Percentiles rank a stretch among this genome's conserved stretches.
Conservation (phyloP, 2,888 invertebrate species). For the Isoperla grammatica region DNA sequence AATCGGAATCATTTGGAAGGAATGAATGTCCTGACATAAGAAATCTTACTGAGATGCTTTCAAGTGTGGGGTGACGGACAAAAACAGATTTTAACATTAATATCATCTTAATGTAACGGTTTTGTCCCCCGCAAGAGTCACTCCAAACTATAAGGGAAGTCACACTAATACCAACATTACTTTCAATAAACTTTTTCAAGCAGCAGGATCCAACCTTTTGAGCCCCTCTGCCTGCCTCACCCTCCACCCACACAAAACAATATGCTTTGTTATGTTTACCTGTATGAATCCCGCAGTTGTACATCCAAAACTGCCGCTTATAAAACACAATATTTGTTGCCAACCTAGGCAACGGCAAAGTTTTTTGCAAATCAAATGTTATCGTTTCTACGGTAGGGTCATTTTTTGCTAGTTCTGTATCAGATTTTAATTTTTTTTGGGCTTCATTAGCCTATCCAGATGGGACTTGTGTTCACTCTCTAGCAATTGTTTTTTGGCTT, state of each 20-base stretch:
- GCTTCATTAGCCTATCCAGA: conserved; percentile 18
- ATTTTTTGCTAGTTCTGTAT: conserved; percentile 19
- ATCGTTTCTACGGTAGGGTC: conserved; percentile 22
- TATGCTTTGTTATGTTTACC: conserved; percentile 29
- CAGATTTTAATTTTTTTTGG: conserved; percentile 22
- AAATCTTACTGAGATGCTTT: background rate
- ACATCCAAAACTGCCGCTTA: conserved; percentile 27
- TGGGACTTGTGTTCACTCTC: conserved; percentile 22
- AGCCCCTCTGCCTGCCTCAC: conserved; percentile 34
- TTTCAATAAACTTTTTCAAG: conserved; percentile 29
- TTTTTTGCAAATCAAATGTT: conserved; percentile 34
- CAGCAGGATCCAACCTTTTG: conserved; percentile 35
- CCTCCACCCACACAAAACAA: conserved; percentile 35
- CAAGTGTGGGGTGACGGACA: background rate
- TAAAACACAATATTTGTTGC: conserved; percentile 34
- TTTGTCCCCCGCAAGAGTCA: conserved; percentile 2
- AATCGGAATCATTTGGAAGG: background rate
- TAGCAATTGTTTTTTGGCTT: conserved; percentile 16
- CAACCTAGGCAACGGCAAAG: conserved; percentile 33
- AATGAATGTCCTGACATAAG: background rate
- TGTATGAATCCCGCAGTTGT: conserved; percentile 34
- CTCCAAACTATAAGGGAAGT: conserved; percentile 29
- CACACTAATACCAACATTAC: conserved; percentile 17
- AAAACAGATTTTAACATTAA: background rate
- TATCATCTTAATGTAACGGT: background rate